Evolutionary conservation across 2,888 invertebrate species (phyloP), one percentile per base, ranked within the genome.

Genomic region (Autographa pulchrina): DNA sequence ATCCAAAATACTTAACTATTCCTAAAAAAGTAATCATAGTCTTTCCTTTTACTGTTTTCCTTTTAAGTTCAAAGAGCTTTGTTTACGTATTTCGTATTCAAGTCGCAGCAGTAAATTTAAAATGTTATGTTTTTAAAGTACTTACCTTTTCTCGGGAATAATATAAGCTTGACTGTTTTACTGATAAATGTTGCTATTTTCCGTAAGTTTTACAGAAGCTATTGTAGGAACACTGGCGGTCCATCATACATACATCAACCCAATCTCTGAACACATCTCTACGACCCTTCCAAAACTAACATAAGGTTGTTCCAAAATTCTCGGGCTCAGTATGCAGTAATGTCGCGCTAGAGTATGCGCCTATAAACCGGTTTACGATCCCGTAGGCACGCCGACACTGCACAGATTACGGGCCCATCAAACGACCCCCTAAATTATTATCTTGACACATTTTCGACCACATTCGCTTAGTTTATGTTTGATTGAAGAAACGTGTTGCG

Each of bases 311-410:
- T 75, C 75, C 70, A 76, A 79, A 81, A 82, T 76, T 82, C 76
- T 72, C 65, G 61, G 65, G 62, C 65, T 67, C 68, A 65, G 65
- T 71, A 60, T 70, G 62, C 62, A 68, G 68, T 75, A 60, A 56
- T 41, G 70, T 59, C 54, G 73, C n/a, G 20, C 68, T 72, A 75
- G 72, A 74, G 75, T 74, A 70, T 75, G 72, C 60, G 78, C 74
- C 85, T 80, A 84, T 85, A 85, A 85, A 85, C 82, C 69, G 71
- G 70, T 85, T 85, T 85, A 85, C 80, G 84, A 85, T 43, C 74
- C 71, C 74, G 75, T 72, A 73, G 74, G 74, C 76, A 48, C 76
- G 72, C 65, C 70, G 80, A 70, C 77, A 74, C 70, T 64, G 74
- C 76, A 79, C 77, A 82, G 85, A 85, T 85, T 85, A 85, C 80